Percentiles rank a stretch among this genome's conserved stretches.
These are phyloP conservation scores for Sciaenops ocellatus DNA, from an alignment of 2,797 vertebrate genomes.

Conservation along the genomic window DNA sequence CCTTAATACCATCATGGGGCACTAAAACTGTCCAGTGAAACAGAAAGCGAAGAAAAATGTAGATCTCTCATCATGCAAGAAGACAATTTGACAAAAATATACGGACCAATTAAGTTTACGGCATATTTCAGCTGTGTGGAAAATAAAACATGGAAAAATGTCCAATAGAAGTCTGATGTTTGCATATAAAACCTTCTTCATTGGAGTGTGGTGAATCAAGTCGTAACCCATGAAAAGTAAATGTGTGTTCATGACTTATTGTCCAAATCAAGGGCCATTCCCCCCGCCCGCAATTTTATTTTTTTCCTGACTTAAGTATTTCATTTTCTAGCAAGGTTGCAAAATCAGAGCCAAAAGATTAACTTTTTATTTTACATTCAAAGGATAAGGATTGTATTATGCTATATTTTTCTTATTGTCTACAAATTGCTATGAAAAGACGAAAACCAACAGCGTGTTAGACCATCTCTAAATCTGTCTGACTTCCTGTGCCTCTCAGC, in stretches of 20 bases:
- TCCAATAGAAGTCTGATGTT: background rate
- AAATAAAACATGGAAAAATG: too few species aligned
- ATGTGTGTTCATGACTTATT: too few species aligned
- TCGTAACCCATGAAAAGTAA: too few species aligned
- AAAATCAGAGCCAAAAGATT: background rate
- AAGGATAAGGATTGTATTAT: background rate
- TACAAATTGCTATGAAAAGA: background rate
- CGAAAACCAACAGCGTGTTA: too few species aligned
- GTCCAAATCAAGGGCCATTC: too few species aligned
- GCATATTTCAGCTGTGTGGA: background rate
- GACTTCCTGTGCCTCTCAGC: background rate
- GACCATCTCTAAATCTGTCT: too few species aligned
- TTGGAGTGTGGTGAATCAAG: too few species aligned
- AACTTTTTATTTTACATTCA: background rate
- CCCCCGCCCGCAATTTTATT: background rate
- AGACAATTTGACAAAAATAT: background rate
- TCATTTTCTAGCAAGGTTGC: too few species aligned
- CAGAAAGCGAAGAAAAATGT: too few species aligned
- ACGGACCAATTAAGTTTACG: too few species aligned
- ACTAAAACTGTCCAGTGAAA: background rate
- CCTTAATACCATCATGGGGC: background rate
- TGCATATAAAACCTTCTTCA: too few species aligned
- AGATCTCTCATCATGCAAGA: background rate
- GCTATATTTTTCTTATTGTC: background rate
- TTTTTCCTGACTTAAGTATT: too few species aligned